Evolutionary conservation across 2,797 vertebrate species (phyloP).

Genomic region (Holocentrus rufus): DNA sequence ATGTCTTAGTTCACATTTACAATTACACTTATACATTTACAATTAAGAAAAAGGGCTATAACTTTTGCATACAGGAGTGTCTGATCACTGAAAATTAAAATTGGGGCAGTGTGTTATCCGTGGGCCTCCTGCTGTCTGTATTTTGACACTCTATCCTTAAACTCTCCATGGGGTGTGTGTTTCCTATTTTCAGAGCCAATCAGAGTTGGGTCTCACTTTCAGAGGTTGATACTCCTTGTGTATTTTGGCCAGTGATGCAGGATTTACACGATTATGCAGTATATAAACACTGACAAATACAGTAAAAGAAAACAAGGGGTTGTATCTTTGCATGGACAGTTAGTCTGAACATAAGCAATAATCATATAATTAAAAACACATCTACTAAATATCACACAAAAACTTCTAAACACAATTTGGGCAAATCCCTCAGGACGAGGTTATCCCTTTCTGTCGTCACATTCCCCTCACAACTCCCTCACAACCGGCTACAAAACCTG

Average conservation of each 20-base stretch:
- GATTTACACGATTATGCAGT: not conserved
- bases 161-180: not conserved
- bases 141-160: constrained; percentile 3
- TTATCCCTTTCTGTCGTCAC: constrained; percentile 6
- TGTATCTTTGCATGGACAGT: not conserved
- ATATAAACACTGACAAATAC: not conserved
- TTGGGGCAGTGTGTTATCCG: not conserved
- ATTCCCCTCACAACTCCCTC: not conserved
- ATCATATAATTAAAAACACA: not conserved
- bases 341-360: not conserved
- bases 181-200: not conserved
- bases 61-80: not conserved
- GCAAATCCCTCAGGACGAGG: constrained; percentile 2
- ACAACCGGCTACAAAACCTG: not conserved
- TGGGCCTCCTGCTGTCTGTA: not conserved
- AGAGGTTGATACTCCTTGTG: not conserved
- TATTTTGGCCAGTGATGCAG: not conserved
- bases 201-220: not conserved
- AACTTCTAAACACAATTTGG: constrained; percentile 14
- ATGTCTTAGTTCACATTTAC: too few species aligned
- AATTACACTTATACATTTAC: too few species aligned
- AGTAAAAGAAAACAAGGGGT: not conserved
- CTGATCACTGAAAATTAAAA: not conserved
- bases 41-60: not conserved
- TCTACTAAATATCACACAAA: not conserved